Conservation (phyloP, 2,113 vertebrate genomes). For the Martes martes region DNA sequence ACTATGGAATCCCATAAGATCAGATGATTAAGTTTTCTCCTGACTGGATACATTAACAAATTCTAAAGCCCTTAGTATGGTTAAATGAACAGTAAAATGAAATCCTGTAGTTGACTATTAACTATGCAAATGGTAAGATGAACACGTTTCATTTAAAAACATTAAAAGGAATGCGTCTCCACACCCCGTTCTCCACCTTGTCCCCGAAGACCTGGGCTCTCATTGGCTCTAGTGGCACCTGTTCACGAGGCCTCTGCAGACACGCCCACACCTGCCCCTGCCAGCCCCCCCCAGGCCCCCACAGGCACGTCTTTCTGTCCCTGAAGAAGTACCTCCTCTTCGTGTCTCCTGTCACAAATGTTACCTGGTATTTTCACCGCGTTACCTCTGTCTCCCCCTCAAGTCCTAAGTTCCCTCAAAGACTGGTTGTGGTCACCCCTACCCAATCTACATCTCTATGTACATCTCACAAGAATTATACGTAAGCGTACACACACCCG, state of each 20-base stretch:
- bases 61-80: not conserved
- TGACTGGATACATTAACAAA: not conserved
- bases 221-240: not conserved
- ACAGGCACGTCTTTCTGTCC: not conserved
- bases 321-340: not conserved
- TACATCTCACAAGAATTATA: not conserved
- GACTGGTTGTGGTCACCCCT: not conserved
- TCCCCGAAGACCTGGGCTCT: not conserved
- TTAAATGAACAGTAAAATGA: not conserved
- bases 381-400: not conserved
- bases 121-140: not conserved
- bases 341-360: not conserved
- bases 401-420: not conserved
- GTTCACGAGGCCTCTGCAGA: not conserved
- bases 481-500: accelerated
- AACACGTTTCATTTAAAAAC: not conserved
- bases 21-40: not conserved
- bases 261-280: not conserved
- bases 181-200: not conserved
- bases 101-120: not conserved
- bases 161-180: not conserved
- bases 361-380: not conserved
- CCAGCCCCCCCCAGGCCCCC: not conserved
- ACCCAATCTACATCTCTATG: not conserved
- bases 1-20: not conserved